phyloP scores from a whole-genome alignment of 2,797 vertebrate genomes.

The Dallia pectoralis region DNA sequence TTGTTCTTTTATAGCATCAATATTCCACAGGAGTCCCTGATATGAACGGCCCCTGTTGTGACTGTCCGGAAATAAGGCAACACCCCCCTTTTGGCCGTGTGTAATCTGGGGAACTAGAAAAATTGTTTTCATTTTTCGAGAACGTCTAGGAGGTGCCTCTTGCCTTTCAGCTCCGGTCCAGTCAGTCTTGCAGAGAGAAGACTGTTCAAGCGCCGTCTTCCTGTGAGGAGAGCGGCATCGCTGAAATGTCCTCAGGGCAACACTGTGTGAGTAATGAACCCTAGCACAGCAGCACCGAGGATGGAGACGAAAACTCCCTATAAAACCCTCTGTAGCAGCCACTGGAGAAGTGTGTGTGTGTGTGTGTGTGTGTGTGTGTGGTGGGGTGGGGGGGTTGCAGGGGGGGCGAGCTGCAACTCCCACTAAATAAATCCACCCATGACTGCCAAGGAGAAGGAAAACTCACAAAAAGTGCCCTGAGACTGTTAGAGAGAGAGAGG shows the following conservation, averaged over 20 bases:
- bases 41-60: background rate
- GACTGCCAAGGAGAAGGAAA: background rate
- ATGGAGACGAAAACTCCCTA: background rate
- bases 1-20: background rate
- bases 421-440: background rate
- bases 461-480: background rate
- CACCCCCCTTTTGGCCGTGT: background rate
- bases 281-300: background rate
- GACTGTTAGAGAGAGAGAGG: background rate
- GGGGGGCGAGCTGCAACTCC: background rate
- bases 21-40: background rate
- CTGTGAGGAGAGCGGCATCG: background rate
- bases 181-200: background rate
- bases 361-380: too few relatives aligned
- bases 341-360: too few relatives aligned
- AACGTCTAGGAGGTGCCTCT: background rate
- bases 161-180: background rate
- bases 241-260: slow-evolving; percentile 7
- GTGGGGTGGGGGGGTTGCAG: background rate
- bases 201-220: background rate
- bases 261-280: slow-evolving; percentile 8
- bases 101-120: background rate
- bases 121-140: background rate
- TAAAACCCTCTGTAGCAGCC: background rate
- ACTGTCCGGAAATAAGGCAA: background rate